phyloP scores from a whole-genome alignment of 1,140 invertebrate genomes.

The Danaus plexippus region DNA sequence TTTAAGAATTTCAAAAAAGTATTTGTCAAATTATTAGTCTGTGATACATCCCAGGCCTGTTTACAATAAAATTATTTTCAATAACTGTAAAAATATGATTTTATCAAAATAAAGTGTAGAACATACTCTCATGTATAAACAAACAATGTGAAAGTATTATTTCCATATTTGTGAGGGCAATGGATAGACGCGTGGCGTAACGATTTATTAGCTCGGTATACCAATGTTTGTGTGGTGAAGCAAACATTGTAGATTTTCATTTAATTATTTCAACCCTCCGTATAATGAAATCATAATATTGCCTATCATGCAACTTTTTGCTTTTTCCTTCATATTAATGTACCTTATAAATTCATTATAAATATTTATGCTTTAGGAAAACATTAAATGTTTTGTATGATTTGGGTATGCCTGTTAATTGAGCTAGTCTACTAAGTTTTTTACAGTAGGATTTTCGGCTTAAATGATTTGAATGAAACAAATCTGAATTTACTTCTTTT shows the following conservation, averaged over 20 bases:
- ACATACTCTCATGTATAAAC: no score
- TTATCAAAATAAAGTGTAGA: no score
- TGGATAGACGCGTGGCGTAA: slow-evolving; percentile 10
- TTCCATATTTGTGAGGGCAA: slow-evolving; percentile 8
- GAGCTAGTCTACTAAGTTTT: slow-evolving; percentile 8
- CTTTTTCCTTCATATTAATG: slow-evolving; percentile 12
- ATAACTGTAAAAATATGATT: no score
- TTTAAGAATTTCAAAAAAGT: no score
- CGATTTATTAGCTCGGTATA: slow-evolving; percentile 20
- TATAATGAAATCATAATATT: slow-evolving; percentile 24
- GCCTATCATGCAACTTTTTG: slow-evolving; percentile 11
- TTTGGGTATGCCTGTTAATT: slow-evolving; percentile 8
- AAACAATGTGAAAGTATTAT: slow-evolving; percentile 16
- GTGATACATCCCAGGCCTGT: no score
- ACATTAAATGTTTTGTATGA: slow-evolving; percentile 1
- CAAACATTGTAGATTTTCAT: slow-evolving; percentile 45
- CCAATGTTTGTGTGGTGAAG: slow-evolving; percentile 27
- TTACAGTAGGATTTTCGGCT: slow-evolving; percentile 13
- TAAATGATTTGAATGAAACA: background rate
- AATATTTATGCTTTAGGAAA: slow-evolving; percentile 1
- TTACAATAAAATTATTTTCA: no score
- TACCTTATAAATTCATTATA: slow-evolving; percentile 8
- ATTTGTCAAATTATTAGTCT: no score
- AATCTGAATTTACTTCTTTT: background rate
- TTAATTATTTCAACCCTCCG: slow-evolving; percentile 35